Evolutionary conservation across 2,888 invertebrate species (phyloP), one percentile per base, ranked within the genome.

Genomic region (Eupithecia insigniata): DNA sequence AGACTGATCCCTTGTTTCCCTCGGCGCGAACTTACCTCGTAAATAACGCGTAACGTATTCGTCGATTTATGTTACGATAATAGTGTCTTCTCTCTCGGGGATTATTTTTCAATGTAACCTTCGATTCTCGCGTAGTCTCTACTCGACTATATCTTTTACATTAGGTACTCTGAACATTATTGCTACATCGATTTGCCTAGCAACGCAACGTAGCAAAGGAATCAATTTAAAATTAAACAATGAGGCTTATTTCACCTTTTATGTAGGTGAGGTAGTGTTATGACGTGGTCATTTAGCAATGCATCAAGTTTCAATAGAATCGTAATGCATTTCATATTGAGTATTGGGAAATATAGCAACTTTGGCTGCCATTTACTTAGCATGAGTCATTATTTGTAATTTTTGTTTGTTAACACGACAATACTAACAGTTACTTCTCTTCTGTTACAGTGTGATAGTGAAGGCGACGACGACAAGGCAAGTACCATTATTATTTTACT

Each of bases 391-490:
- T 28, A 65, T 67, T 30, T 74, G 36, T 39, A 58, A 32, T 55
- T 62, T 51, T 55, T 28, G 0, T 22, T n/a, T 32, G 10, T 36
- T 46, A 46, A 55, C 46, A 58, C 16, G n/a, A 64, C 32, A 16
- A 18, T 70, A 82, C 78, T 85, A 75, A 84, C 79, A 73, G 78
- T 70, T 72, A 62, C 80, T 88, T 91, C 92, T 93, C 94, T 92
- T 91, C 91, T 94, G 91, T 96, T 96, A 82, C 96, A 98, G 97
- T 98, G 97, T 97, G 97, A 97, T 97, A 98, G 97, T 96, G 97
- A 97, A 96, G 97, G 97, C 95, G 97, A 97, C 95, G 97, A 97
- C 95, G 97, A 97, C 95, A 97, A 97, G 97, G 97, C 97, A 95
- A 96, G 96, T 93, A 85, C 78, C 81, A 82, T 85, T 82, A 85